These are phyloP conservation scores for Orius laevigatus DNA, from an alignment of 1,140 invertebrate genomes.

Conservation along the genomic window DNA sequence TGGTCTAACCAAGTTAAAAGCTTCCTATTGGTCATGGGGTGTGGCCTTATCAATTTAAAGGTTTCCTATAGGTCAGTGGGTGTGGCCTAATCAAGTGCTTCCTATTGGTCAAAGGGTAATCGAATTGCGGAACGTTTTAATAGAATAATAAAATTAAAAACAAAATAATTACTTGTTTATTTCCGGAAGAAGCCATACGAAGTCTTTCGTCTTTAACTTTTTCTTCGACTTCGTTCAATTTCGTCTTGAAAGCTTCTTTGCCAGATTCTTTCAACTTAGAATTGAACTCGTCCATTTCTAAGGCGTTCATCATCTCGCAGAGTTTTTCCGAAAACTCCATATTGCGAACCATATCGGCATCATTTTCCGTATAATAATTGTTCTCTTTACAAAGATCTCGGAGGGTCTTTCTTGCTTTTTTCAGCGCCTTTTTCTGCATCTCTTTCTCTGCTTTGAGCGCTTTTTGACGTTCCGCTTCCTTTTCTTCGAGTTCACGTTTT, in stretches of 20 bases:
- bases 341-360: conserved; percentile 57
- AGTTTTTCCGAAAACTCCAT: conserved; percentile 83
- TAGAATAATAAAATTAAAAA: too few species aligned
- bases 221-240: conserved; percentile 39
- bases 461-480: conserved; percentile 60
- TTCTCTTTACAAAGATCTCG: conserved; percentile 72
- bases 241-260: conserved; percentile 36
- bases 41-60: too few species aligned
- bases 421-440: conserved; percentile 60
- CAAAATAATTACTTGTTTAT: too few species aligned
- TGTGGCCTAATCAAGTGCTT: too few species aligned
- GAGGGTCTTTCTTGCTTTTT: conserved; percentile 73
- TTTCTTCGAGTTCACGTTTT: conserved; percentile 68
- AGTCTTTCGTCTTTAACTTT: conserved; percentile 59
- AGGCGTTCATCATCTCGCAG: conserved; percentile 51
- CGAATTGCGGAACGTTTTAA: too few species aligned
- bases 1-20: too few species aligned
- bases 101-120: too few species aligned
- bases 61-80: too few species aligned
- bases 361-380: conserved; percentile 64
- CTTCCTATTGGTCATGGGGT: too few species aligned
- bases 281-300: conserved; percentile 52
- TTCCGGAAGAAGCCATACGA: too few species aligned
- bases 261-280: conserved; percentile 48
- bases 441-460: conserved; percentile 75